Conservation (phyloP, 92 coral and sea anemone species). For the Galaxea fascicularis region DNA sequence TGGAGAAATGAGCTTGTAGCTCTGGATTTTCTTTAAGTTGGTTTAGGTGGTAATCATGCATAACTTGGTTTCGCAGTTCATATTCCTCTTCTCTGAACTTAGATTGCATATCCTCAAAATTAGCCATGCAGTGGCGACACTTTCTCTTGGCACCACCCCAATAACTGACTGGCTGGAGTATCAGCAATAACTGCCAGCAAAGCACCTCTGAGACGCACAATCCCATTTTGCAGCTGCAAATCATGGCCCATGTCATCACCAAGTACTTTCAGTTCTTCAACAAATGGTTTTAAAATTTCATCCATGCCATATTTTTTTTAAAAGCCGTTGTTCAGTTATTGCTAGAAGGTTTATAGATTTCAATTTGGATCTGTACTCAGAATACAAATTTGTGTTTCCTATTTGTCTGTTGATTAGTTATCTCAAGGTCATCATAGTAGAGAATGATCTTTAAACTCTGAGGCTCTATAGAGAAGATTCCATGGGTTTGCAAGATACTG, state of each 20-base stretch:
- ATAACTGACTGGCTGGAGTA: conserved; percentile 51
- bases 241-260: conserved; percentile 37
- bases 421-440: background rate
- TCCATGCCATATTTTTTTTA: conserved; percentile 44
- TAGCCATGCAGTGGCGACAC: conserved; percentile 62
- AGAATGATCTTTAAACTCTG: conserved; percentile 1
- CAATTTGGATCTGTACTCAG: conserved; percentile 35
- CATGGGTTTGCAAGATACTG: background rate
- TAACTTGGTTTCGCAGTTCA: conserved; percentile 1
- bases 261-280: background rate
- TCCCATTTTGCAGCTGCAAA: conserved; percentile 22
- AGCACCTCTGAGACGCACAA: conserved; percentile 32
- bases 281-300: background rate
- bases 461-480: background rate
- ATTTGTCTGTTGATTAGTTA: conserved; percentile 13
- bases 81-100: conserved; percentile 47
- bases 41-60: conserved; percentile 22
- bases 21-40: conserved; percentile 12
- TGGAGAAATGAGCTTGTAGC: conserved; percentile 3
- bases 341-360: conserved; percentile 43
- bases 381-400: conserved; percentile 23
- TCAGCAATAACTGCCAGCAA: conserved; percentile 45
- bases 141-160: conserved; percentile 54
- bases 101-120: conserved; percentile 38
- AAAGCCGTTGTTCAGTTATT: background rate